Evolutionary conservation across 2,113 vertebrate genomes (phyloP).

Genomic region (Diglossa brunneiventris): DNA sequence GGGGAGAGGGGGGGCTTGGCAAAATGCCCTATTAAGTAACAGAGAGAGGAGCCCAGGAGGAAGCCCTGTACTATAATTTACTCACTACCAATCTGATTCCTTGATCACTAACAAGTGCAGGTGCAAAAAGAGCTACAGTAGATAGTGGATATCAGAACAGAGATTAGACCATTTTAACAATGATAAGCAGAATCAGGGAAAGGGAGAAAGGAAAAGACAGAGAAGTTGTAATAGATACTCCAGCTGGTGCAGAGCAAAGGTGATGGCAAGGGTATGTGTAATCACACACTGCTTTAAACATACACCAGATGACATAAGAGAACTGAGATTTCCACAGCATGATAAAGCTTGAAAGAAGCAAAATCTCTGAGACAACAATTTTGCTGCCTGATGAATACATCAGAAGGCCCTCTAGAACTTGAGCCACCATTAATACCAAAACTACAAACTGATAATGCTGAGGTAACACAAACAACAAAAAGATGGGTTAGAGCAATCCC

Average conservation of each 20-base stretch:
- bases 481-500: neutral
- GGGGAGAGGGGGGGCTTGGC: fast-evolving
- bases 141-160: neutral
- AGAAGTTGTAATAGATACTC: neutral
- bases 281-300: neutral
- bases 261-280: neutral
- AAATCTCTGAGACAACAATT: neutral
- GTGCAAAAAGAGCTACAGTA: neutral
- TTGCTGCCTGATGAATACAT: neutral
- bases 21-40: neutral
- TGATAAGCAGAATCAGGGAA: neutral
- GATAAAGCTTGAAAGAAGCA: neutral
- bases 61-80: neutral
- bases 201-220: neutral
- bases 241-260: neutral
- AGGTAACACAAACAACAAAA: neutral
- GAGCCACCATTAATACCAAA: neutral
- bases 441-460: neutral
- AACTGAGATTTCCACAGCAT: neutral
- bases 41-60: neutral
- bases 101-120: neutral
- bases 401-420: neutral
- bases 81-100: neutral
- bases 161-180: neutral
- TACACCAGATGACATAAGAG: neutral